These are phyloP conservation scores for Papilio elwesi DNA, from an alignment of 2,888 invertebrate species.

Conservation along the genomic window DNA sequence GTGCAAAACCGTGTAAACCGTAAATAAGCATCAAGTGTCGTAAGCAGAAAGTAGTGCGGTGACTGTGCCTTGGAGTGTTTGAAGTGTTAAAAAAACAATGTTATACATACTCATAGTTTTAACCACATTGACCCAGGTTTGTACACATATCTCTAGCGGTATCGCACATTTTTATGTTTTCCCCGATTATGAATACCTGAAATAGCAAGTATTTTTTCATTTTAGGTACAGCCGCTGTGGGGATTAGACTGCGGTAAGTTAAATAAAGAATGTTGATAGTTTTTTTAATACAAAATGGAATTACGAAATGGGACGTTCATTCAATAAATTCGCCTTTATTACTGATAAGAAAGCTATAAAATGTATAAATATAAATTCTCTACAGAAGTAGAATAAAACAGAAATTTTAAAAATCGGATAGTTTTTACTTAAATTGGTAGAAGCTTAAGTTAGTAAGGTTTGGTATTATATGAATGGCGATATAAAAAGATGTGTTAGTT, in stretches of 20 bases:
- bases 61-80: conserved; percentile 53
- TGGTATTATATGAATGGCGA: too few relatives aligned
- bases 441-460: too few relatives aligned
- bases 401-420: too few relatives aligned
- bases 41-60: conserved; percentile 56
- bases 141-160: conserved; percentile 43
- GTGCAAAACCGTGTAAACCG: conserved; percentile 58
- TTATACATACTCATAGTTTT: conserved; percentile 37
- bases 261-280: background rate
- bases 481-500: too few relatives aligned
- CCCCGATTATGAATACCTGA: conserved; percentile 13
- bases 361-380: background rate
- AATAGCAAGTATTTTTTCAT: conserved; percentile 45
- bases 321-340: background rate
- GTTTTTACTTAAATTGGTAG: too few relatives aligned
- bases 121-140: conserved; percentile 57
- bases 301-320: conserved; percentile 8
- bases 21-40: conserved; percentile 58
- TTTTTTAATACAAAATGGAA: conserved; percentile 1
- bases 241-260: conserved; percentile 62
- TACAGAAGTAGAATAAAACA: background rate
- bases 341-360: conserved; percentile 23
- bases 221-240: conserved; percentile 58
- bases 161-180: background rate
- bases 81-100: conserved; percentile 47